phyloP scores from a whole-genome alignment of 2,113 vertebrate species.

The Otis tarda region DNA sequence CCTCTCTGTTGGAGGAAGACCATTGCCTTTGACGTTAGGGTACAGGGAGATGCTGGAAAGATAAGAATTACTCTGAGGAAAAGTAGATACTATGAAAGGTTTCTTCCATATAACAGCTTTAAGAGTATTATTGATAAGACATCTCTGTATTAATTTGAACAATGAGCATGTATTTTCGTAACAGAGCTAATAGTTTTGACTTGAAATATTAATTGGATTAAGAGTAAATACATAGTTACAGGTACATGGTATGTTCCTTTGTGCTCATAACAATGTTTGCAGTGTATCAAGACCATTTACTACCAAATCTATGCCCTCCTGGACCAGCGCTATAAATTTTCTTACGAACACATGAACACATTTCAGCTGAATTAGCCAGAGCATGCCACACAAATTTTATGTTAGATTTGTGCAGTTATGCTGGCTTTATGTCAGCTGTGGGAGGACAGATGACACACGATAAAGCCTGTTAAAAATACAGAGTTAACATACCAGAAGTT shows the following conservation, averaged over 20 bases:
- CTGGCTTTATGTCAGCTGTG: neutral
- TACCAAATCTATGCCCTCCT: neutral
- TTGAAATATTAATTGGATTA: neutral
- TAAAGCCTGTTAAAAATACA: neutral
- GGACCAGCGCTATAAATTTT: neutral
- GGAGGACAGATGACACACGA: neutral
- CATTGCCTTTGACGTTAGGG: neutral
- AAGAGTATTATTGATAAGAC: neutral
- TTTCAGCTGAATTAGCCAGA: neutral
- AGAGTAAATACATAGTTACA: neutral
- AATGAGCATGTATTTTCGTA: neutral
- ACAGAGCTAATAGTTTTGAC: neutral
- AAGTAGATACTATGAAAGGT: neutral
- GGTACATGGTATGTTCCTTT: neutral
- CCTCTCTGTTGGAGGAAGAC: neutral
- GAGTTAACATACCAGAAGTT: neutral
- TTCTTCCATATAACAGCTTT: neutral
- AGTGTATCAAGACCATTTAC: neutral
- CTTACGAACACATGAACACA: neutral
- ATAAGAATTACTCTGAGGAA: neutral
- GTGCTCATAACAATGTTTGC: neutral
- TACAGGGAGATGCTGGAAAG: neutral
- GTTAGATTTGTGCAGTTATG: neutral
- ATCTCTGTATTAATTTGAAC: neutral
- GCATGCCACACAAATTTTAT: neutral